Evolutionary conservation across 2,888 invertebrate genomes (phyloP), one percentile per base, ranked within the genome.

Genomic region (Zhuqinia jingwanae): DNA sequence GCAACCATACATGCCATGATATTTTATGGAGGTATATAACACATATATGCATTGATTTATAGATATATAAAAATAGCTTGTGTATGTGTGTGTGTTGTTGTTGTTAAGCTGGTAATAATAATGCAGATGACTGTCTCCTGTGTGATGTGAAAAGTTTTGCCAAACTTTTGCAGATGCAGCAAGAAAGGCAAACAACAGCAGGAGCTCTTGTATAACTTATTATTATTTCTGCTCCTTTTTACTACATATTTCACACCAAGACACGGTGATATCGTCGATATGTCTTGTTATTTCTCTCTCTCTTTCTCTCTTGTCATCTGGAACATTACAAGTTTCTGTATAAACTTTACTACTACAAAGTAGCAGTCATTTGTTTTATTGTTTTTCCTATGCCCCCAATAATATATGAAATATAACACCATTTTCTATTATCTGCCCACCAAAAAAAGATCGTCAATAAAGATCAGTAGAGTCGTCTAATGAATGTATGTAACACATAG

Each of bases 371-470:
- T 82, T 75, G 50, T 36, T 36, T 36, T n/a, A n/a, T n/a, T n/a
- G n/a, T 68, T 65, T 68, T 65, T 76, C 76, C 47, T 42, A 45
- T 2, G 63, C 20, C n/a, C 70, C n/a, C n/a, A n/a, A 30, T 63
- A 63, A 63, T n/a, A n/a, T 27, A 76, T 75, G 82, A 82, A 75
- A 75, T 76, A 83, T 83, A 83, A 76, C 83, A 83, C 58, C 63
- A 65, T 83, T 82, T 83, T 76, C 83, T 50, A 76, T 83, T 58
- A 76, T 76, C 76, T 63, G 30, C 15, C 47, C 13, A 5, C 60
- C 27, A 20, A 47, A 68, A 65, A 45, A 15, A 77, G 83, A 76
- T 84, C 68, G 83, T 84, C 76, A 77, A 65, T 84, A 84, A 76
- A 84, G 82, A 82, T 82, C 73, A 30, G n/a, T n/a, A n/a, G n/a